A percentile compares a stretch with the other conserved stretches of the same genome.
phyloP scores from a whole-genome alignment of 2,888 invertebrate species.

The Leptothorax acervorum region DNA sequence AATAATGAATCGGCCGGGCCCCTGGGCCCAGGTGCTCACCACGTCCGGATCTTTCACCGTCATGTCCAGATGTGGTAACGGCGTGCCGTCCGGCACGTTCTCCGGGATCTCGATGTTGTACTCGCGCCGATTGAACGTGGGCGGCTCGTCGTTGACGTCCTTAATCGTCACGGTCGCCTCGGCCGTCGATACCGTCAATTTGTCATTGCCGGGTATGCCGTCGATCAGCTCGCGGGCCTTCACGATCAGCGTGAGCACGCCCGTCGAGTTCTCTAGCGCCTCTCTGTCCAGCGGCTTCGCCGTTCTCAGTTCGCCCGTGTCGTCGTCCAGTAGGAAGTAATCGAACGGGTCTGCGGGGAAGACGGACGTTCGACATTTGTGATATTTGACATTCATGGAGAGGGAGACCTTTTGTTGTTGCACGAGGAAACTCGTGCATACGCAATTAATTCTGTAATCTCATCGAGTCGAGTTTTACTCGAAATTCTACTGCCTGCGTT shows the following conservation, averaged over 20 bases:
- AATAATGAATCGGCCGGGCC: not conserved
- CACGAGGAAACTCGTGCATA: not conserved
- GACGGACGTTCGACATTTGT: not conserved
- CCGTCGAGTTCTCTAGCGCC: constrained; percentile 92
- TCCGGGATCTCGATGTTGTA: constrained; percentile 93
- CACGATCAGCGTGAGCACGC: constrained; percentile 92
- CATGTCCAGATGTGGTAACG: constrained; percentile 93
- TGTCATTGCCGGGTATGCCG: constrained; percentile 90
- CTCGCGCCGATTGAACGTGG: constrained; percentile 93
- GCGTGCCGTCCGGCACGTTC: constrained; percentile 93
- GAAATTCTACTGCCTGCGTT: not conserved
- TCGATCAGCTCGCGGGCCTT: constrained; percentile 93
- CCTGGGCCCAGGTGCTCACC: constrained; percentile 86
- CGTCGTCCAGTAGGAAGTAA: constrained; percentile 93
- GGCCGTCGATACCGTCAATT: constrained; percentile 90
- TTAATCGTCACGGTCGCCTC: constrained; percentile 93
- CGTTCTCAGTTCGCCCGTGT: constrained; percentile 93
- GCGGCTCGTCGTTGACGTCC: constrained; percentile 96
- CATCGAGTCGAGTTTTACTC: not conserved
- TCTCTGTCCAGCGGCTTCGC: constrained; percentile 95
- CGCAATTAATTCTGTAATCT: not conserved
- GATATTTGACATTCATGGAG: not conserved
- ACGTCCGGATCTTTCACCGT: constrained; percentile 94
- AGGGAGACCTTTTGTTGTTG: not conserved
- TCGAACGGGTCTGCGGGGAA: constrained; percentile 92